phyloP scores from a whole-genome alignment of 2,797 vertebrate species.

The Urosaurus nigricauda region DNA sequence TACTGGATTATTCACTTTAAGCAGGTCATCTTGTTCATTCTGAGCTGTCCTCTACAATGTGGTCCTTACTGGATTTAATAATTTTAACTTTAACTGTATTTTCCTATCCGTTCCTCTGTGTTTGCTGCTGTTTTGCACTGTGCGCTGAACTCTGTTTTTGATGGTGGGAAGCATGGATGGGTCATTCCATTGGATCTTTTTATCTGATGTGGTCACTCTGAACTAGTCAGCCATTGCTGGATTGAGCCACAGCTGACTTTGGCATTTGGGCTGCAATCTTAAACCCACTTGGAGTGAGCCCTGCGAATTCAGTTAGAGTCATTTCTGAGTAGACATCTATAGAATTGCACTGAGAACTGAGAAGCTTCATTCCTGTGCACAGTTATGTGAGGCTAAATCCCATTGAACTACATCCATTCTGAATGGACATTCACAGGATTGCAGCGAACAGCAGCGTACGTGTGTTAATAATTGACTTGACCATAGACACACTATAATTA shows the following conservation, averaged over 20 bases:
- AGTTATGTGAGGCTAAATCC: background rate
- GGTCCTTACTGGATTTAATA: background rate
- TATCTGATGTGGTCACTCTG: background rate
- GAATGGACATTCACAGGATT: background rate
- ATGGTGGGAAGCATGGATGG: background rate
- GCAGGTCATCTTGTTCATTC: background rate
- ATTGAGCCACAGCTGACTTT: background rate
- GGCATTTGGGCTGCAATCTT: conserved; percentile 1
- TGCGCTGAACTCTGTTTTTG: background rate
- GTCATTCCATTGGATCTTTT: background rate
- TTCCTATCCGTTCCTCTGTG: background rate
- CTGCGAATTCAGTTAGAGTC: background rate
- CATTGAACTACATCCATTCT: background rate
- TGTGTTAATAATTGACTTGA: background rate
- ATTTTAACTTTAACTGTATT: background rate
- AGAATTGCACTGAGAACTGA: background rate
- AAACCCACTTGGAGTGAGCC: background rate
- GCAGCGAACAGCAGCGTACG: background rate
- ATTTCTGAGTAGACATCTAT: background rate
- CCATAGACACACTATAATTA: background rate
- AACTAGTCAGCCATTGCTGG: background rate
- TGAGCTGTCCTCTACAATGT: background rate
- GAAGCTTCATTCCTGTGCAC: background rate
- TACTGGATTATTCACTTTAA: background rate
- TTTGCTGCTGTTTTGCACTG: background rate